Evolutionary conservation across 2,797 vertebrate genomes (phyloP).

Genomic region (Tauraco hartlaubi): DNA sequence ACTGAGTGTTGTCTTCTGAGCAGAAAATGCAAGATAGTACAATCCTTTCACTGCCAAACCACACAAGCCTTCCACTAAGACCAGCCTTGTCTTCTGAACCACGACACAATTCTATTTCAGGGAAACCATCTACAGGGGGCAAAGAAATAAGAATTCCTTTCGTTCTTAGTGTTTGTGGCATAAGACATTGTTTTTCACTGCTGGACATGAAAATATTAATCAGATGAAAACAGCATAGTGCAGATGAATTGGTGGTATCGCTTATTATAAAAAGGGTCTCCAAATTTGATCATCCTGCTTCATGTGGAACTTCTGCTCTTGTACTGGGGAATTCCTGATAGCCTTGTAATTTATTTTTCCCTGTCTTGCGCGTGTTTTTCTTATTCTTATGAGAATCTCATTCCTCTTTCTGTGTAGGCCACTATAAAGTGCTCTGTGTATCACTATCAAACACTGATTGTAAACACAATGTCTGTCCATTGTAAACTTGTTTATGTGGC

Average conservation of each 20-base stretch:
- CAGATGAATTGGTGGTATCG: neutral
- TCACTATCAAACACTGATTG: neutral
- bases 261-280: neutral
- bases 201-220: neutral
- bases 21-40: neutral
- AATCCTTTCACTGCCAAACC: neutral
- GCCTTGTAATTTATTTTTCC: neutral
- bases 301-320: neutral
- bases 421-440: neutral
- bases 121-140: neutral
- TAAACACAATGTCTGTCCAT: neutral
- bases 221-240: neutral
- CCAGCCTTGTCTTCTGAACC: neutral
- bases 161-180: neutral
- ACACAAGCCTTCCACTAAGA: neutral
- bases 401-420: neutral
- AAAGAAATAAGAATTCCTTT: neutral
- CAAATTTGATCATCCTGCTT: fast-evolving
- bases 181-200: neutral
- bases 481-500: neutral
- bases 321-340: neutral
- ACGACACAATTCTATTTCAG: neutral
- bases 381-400: neutral
- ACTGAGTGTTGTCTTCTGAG: neutral
- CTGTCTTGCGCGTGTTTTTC: neutral